Conservation (phyloP, 2,888 invertebrate genomes). For the Octonoba sinensis region DNA sequence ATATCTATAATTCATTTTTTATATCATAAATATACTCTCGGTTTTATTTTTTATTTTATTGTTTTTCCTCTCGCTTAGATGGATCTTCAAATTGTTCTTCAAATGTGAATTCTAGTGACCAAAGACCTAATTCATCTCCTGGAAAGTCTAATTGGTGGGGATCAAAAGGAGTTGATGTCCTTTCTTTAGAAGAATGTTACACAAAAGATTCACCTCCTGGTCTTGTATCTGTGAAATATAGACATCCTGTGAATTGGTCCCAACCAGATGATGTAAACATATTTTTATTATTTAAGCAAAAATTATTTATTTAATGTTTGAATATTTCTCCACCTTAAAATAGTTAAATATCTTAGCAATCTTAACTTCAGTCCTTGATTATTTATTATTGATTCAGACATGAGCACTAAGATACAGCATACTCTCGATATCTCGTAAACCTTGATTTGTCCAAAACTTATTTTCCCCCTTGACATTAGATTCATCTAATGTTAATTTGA, state of each 20-base stretch:
- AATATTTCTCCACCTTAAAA: background rate
- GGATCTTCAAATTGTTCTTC: constrained; percentile 35
- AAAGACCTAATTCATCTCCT: constrained; percentile 2
- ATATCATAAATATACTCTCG: no score
- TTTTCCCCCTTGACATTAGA: no score
- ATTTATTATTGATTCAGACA: no score
- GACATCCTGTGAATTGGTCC: constrained; percentile 86
- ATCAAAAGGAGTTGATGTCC: constrained; percentile 79
- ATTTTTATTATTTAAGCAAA: background rate
- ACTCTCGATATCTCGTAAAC: no score
- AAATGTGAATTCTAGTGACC: constrained; percentile 4
- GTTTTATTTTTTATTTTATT: background rate
- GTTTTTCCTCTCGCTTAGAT: constrained; percentile 19
- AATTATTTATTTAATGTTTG: background rate
- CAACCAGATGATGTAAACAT: constrained; percentile 80
- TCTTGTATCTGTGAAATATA: constrained; percentile 87
- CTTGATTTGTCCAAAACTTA: no score
- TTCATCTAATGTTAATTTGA: no score
- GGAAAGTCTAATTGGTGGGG: constrained; percentile 84
- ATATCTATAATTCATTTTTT: no score
- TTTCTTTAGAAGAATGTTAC: constrained; percentile 83
- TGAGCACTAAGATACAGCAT: background rate
- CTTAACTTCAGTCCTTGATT: no score
- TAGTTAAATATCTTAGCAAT: no score
- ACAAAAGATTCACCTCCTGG: constrained; percentile 80